These are phyloP conservation scores for Palythoa caribaeorum DNA, from an alignment of 92 coral and sea anemone species.

Conservation along the genomic window DNA sequence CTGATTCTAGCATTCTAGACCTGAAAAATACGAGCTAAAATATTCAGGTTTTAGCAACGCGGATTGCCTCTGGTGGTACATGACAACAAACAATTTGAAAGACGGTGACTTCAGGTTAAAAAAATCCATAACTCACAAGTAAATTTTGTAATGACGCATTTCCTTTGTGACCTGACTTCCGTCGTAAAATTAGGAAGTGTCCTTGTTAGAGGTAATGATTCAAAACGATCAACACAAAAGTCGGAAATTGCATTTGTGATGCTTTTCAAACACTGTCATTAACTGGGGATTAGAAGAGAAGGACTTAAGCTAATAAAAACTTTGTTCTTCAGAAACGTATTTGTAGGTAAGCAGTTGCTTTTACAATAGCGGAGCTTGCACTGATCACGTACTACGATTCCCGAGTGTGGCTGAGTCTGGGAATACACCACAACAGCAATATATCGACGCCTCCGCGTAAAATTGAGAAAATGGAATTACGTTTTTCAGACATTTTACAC, in stretches of 20 bases:
- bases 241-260: conserved; percentile 52
- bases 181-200: conserved; percentile 19
- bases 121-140: conserved; percentile 23
- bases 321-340: background rate
- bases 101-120: conserved; percentile 34
- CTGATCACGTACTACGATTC: background rate
- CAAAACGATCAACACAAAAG: conserved; percentile 28
- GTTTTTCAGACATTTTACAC: background rate
- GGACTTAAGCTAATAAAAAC: background rate
- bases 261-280: conserved; percentile 50
- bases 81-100: conserved; percentile 36
- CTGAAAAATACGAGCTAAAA: background rate
- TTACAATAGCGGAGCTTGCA: background rate
- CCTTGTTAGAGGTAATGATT: conserved; percentile 36
- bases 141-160: conserved; percentile 28
- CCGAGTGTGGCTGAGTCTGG: background rate
- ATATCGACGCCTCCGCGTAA: conserved; percentile 29
- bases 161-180: conserved; percentile 44
- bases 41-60: background rate
- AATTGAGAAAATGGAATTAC: background rate
- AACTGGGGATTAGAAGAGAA: conserved; percentile 27
- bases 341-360: background rate
- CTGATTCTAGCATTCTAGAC: background rate
- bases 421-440: background rate
- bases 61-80: conserved; percentile 13